phyloP scores from a whole-genome alignment of 2,888 invertebrate genomes.

The Lasioglossum marginatum region DNA sequence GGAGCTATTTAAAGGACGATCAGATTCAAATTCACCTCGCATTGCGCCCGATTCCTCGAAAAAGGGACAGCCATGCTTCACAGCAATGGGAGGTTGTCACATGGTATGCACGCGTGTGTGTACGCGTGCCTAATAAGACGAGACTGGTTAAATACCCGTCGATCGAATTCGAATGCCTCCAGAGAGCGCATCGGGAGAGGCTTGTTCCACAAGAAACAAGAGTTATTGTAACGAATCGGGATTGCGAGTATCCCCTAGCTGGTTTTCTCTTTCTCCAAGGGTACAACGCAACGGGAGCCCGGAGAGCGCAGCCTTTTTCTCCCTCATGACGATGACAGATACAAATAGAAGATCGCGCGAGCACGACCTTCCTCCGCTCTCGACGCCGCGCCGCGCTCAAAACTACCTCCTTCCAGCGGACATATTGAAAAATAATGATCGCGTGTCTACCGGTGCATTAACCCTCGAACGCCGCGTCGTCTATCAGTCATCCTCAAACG shows the following conservation, averaged over 20 bases:
- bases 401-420: conserved; percentile 39
- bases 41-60: conserved; percentile 53
- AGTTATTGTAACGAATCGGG: conserved; percentile 68
- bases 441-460: conserved; percentile 41
- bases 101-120: neutral
- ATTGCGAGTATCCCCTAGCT: conserved; percentile 61
- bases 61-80: conserved; percentile 54
- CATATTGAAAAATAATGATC: conserved; percentile 63
- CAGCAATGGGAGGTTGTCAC: conserved; percentile 14
- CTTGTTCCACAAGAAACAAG: conserved; percentile 60
- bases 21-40: conserved; percentile 64
- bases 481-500: conserved; percentile 2
- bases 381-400: conserved; percentile 25
- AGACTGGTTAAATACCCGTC: conserved; percentile 65
- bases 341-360: conserved; percentile 62
- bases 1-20: neutral
- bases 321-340: conserved; percentile 65
- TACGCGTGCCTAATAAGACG: conserved; percentile 59
- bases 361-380: conserved; percentile 32
- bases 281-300: conserved; percentile 53
- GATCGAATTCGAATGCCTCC: conserved; percentile 63
- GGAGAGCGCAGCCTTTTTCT: conserved; percentile 44
- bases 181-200: conserved; percentile 31
- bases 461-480: conserved; percentile 45
- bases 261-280: conserved; percentile 50